phyloP scores from a whole-genome alignment of 2,888 invertebrate species.

The Adineta ricciae region DNA sequence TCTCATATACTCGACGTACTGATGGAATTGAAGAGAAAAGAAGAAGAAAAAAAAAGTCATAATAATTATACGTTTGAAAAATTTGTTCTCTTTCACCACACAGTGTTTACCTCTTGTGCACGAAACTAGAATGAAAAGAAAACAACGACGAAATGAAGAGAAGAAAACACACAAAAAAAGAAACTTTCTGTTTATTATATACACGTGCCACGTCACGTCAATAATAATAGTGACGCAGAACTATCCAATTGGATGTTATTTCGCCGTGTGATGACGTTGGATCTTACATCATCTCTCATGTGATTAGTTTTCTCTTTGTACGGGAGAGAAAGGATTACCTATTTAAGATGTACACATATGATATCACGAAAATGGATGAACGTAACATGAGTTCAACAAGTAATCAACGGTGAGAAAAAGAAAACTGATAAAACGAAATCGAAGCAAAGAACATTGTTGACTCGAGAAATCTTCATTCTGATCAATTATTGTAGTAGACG shows the following conservation, averaged over 20 bases:
- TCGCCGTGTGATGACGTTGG: not conserved
- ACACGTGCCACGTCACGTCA: constrained; percentile 1
- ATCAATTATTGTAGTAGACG: not conserved
- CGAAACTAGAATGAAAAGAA: not conserved
- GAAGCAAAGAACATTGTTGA: not conserved
- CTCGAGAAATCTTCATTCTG: not conserved
- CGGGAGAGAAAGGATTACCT: not conserved
- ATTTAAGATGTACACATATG: not conserved
- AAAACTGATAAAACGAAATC: not conserved
- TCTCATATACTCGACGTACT: too few relatives aligned
- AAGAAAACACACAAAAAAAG: not conserved
- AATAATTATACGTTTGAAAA: not conserved
- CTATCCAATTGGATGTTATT: not conserved
- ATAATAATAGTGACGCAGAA: not conserved
- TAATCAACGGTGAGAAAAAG: not conserved
- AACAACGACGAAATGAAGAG: not conserved
- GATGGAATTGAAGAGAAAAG: not conserved
- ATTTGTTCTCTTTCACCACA: not conserved
- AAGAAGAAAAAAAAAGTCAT: not conserved
- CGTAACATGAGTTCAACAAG: not conserved
- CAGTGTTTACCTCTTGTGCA: not conserved
- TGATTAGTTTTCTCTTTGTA: not conserved
- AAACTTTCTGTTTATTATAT: not conserved
- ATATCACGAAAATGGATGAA: not conserved
- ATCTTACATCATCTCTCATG: not conserved